Conservation (phyloP, 2,113 vertebrate genomes). For the Tragulus kanchil region DNA sequence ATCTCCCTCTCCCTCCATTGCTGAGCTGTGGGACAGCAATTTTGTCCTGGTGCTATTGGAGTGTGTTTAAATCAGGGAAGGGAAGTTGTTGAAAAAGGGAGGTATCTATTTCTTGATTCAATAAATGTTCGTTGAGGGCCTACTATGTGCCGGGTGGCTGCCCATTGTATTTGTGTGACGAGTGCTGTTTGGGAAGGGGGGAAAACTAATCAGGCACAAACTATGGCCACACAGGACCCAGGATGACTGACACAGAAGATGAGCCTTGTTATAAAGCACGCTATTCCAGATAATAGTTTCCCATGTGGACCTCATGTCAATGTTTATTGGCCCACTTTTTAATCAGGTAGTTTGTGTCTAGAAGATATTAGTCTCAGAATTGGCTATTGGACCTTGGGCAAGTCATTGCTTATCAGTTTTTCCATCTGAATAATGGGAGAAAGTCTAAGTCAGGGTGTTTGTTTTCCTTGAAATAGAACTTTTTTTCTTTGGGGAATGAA, state of each 20-base stretch:
- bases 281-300: background rate
- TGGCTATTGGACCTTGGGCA: background rate
- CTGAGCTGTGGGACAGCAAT: background rate
- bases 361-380: background rate
- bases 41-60: background rate
- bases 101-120: background rate
- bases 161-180: accelerated
- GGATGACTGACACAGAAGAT: background rate
- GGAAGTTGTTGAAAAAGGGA: background rate
- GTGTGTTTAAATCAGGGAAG: background rate
- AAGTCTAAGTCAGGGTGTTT: background rate
- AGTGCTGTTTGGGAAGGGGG: background rate
- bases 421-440: background rate
- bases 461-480: background rate
- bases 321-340: background rate
- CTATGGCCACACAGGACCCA: too few species aligned
- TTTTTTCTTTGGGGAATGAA: background rate
- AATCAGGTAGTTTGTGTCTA: background rate
- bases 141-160: background rate
- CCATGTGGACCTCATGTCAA: background rate
- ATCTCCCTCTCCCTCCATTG: accelerated
- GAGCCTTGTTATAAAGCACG: background rate
- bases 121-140: background rate
- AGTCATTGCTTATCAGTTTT: background rate
- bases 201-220: background rate